A percentile compares a stretch with the other conserved stretches of the same genome.
phyloP scores from a whole-genome alignment of 2,797 vertebrate genomes.

The Moxostoma hubbsi region DNA sequence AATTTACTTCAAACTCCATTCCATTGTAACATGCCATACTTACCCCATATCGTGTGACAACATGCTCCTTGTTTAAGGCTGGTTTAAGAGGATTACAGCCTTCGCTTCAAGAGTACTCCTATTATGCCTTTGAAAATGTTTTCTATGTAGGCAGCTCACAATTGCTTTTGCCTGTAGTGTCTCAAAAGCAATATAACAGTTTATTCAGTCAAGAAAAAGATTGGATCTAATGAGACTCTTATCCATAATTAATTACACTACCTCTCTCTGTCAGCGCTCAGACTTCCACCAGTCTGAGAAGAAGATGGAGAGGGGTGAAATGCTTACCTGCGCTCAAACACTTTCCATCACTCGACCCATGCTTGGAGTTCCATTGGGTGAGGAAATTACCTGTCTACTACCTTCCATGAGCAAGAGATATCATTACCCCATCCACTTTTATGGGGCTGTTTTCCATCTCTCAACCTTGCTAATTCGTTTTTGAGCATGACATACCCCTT shows the following conservation, averaged over 20 bases:
- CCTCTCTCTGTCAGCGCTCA: background rate
- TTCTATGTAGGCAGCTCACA: no score
- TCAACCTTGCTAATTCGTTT: constrained; percentile 60
- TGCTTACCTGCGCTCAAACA: background rate
- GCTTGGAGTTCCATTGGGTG: background rate
- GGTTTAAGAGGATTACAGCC: no score
- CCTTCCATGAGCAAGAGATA: constrained; percentile 35
- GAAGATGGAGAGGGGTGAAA: constrained; percentile 16
- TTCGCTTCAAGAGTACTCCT: no score
- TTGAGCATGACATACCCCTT: no score
- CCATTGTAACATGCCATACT: no score
- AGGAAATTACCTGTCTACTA: constrained; percentile 41
- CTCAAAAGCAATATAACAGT: background rate
- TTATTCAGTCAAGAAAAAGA: background rate
- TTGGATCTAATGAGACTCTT: background rate
- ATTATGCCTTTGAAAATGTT: background rate
- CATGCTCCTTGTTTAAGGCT: no score
- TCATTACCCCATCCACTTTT: constrained; percentile 32
- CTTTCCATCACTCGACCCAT: background rate
- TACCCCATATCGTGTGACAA: no score
- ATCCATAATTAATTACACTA: background rate
- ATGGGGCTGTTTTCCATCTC: constrained; percentile 52
- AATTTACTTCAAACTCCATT: no score
- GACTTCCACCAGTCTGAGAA: constrained; percentile 1
- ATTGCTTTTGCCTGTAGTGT: background rate